Conservation (phyloP, 1,140 invertebrate species). For the Trachymyrmex septentrionalis region DNA sequence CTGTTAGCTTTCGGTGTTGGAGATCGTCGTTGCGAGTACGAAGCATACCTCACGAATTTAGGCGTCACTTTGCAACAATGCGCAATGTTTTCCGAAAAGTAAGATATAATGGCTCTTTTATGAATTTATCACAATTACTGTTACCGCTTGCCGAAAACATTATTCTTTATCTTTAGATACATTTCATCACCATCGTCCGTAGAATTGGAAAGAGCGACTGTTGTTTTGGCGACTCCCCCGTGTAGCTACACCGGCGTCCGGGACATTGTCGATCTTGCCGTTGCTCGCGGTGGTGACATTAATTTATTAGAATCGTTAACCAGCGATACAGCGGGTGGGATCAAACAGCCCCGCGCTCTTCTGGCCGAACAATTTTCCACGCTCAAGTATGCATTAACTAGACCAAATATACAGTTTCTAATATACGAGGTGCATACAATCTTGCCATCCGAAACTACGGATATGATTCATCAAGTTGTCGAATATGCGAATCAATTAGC, state of each 20-base stretch:
- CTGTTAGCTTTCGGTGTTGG: constrained; percentile 88
- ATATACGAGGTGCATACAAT: constrained; percentile 86
- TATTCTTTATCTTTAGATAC: constrained; percentile 74
- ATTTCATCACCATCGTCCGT: constrained; percentile 66
- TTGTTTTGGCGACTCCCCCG: constrained; percentile 91
- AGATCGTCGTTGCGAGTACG: constrained; percentile 82
- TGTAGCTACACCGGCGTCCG: constrained; percentile 92
- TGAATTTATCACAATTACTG: background rate
- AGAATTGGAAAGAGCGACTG: constrained; percentile 90
- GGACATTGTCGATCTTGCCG: constrained; percentile 91
- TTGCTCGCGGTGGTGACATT: constrained; percentile 81
- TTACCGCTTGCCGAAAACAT: background rate
- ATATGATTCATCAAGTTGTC: constrained; percentile 83
- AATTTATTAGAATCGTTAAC: constrained; percentile 80
- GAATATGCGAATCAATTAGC: constrained; percentile 84
- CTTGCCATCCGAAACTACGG: constrained; percentile 82
- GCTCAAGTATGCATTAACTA: constrained; percentile 80
- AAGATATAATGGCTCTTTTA: background rate
- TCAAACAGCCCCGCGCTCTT: constrained; percentile 71
- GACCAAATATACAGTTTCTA: constrained; percentile 85
- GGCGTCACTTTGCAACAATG: constrained; percentile 79
- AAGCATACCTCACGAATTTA: constrained; percentile 75
- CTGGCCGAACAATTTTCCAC: constrained; percentile 80
- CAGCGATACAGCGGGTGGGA: constrained; percentile 26
- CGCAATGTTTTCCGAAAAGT: constrained; percentile 84